These are phyloP conservation scores for Hipposideros armiger DNA, from an alignment of 2,113 vertebrate genomes.

Conservation along the genomic window DNA sequence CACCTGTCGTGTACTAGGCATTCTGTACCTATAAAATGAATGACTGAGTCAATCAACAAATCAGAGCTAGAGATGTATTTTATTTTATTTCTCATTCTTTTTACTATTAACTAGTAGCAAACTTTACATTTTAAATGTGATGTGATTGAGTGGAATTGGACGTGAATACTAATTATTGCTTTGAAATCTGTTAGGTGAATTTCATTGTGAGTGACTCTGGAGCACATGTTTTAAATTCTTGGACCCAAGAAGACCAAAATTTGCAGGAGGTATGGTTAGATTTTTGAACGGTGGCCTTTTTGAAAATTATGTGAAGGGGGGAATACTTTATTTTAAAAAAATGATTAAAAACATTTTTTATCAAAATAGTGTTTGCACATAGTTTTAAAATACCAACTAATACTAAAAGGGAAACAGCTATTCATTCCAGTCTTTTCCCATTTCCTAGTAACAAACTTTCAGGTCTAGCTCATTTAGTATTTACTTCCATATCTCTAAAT, in stretches of 20 bases:
- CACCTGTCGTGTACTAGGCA: background rate
- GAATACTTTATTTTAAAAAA: slow-evolving; percentile 18
- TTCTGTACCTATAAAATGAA: background rate
- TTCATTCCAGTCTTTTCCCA: background rate
- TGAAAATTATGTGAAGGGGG: slow-evolving; percentile 57
- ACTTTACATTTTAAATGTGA: background rate
- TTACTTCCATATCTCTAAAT: slow-evolving; percentile 37
- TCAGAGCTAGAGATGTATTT: background rate
- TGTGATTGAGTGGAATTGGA: slow-evolving; percentile 2
- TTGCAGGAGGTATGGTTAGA: slow-evolving; percentile 93
- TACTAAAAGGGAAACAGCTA: slow-evolving; percentile 12
- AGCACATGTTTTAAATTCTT: slow-evolving; percentile 97
- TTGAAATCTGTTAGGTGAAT: slow-evolving; percentile 91
- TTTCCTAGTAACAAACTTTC: background rate
- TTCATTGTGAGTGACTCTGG: slow-evolving; percentile 99
- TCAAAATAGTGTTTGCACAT: background rate
- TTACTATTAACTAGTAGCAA: background rate
- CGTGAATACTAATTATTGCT: slow-evolving; percentile 61
- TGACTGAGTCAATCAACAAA: background rate
- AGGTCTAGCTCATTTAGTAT: background rate
- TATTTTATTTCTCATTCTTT: background rate
- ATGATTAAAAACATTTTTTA: background rate
- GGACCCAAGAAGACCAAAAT: slow-evolving; percentile 97
- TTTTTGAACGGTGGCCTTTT: slow-evolving; percentile 32
- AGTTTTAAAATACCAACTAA: slow-evolving; percentile 46